phyloP scores from a whole-genome alignment of 2,888 invertebrate species.

The Rhagonycha fulva region DNA sequence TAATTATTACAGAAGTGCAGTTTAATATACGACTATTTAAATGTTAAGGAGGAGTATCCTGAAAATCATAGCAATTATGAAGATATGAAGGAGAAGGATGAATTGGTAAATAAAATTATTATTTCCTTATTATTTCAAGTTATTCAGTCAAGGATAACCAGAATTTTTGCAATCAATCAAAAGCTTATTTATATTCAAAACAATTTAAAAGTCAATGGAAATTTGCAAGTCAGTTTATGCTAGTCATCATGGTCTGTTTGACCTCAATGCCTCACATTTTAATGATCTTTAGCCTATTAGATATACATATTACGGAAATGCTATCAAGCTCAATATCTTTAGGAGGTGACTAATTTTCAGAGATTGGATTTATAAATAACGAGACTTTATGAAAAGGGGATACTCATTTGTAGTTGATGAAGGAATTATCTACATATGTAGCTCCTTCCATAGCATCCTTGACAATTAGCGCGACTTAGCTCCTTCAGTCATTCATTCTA shows the following conservation, averaged over 20 bases:
- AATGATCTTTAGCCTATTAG: background rate
- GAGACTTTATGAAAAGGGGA: no score
- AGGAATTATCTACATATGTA: no score
- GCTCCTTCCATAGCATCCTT: no score
- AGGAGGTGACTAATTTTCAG: no score
- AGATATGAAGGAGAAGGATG: background rate
- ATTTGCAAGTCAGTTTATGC: background rate
- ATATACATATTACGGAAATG: no score
- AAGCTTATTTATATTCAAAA: background rate
- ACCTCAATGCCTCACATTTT: background rate
- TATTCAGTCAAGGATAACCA: background rate
- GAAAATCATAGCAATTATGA: constrained; percentile 42
- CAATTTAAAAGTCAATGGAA: background rate
- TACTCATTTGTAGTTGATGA: no score
- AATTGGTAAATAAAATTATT: background rate
- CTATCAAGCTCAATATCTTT: no score
- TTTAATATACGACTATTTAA: constrained; percentile 36
- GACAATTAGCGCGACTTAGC: no score
- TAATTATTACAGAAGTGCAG: constrained; percentile 36
- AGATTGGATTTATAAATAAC: no score
- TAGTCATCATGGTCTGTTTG: background rate
- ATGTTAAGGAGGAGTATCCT: constrained; percentile 47
- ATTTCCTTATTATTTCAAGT: background rate
- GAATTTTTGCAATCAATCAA: background rate
- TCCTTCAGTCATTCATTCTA: no score